These are phyloP conservation scores for Ctenopoma multispine DNA, from an alignment of 2,797 vertebrate genomes.

Conservation along the genomic window DNA sequence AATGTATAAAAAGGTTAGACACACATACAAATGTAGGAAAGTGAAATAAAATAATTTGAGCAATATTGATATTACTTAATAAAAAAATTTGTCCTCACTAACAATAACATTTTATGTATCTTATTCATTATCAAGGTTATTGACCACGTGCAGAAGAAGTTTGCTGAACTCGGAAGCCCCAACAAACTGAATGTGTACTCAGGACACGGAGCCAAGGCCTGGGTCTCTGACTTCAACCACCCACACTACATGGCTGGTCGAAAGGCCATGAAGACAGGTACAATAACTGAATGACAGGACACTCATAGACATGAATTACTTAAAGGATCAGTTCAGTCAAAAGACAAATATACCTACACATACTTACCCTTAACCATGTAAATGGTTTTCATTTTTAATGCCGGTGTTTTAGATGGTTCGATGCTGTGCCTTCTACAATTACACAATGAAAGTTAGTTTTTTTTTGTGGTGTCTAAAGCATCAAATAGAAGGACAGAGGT, in stretches of 20 bases:
- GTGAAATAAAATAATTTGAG: too few relatives aligned
- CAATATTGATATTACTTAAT: too few relatives aligned
- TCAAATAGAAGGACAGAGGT: too few relatives aligned
- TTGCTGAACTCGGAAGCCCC: slow-evolving; percentile 88
- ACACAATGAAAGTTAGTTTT: too few relatives aligned
- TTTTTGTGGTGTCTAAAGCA: neutral
- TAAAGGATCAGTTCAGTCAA: neutral
- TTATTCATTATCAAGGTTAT: slow-evolving; percentile 82
- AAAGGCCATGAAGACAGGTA: slow-evolving; percentile 94
- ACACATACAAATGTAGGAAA: too few relatives aligned
- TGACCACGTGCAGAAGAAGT: slow-evolving; percentile 87
- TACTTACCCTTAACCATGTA: too few relatives aligned
- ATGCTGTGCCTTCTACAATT: too few relatives aligned
- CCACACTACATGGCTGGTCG: slow-evolving; percentile 96
- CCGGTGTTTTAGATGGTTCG: too few relatives aligned
- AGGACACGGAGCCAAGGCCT: slow-evolving; percentile 94
- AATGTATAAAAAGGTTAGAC: too few relatives aligned
- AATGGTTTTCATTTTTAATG: too few relatives aligned
- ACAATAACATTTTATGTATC: neutral
- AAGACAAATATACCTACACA: neutral
- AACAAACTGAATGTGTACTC: slow-evolving; percentile 91
- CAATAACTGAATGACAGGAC: neutral
- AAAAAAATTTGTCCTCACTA: too few relatives aligned
- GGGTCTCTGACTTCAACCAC: slow-evolving; percentile 98
- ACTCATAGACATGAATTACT: neutral